Conservation (phyloP, 64 coral and sea anemone species). For the Montipora sp. region DNA sequence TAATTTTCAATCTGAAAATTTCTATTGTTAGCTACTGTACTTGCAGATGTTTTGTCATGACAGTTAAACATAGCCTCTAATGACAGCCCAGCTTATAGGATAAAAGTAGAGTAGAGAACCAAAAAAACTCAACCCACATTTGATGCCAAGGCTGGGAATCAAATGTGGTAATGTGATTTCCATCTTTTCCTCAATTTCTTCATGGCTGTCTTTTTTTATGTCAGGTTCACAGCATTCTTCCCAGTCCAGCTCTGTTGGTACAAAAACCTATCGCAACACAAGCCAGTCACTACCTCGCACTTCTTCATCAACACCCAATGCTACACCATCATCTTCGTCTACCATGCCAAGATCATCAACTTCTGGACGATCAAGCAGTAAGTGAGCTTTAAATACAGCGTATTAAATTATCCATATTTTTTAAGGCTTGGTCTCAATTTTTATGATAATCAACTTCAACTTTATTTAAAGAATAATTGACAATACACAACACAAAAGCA, state of each 20-base stretch:
- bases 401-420: too few species aligned
- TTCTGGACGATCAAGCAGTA: constrained; percentile 40
- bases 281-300: constrained; percentile 66
- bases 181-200: background rate
- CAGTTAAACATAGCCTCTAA: too few species aligned
- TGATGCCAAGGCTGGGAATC: too few species aligned
- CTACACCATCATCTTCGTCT: constrained; percentile 21
- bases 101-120: background rate
- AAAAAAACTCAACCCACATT: too few species aligned
- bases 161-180: too few species aligned
- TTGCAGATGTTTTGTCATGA: too few species aligned
- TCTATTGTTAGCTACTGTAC: too few species aligned
- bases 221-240: constrained; percentile 44
- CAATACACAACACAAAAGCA: too few species aligned
- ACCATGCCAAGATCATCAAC: constrained; percentile 48
- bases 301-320: background rate
- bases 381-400: background rate
- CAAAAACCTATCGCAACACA: constrained; percentile 46
- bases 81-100: background rate
- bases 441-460: too few species aligned
- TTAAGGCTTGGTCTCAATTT: too few species aligned
- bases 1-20: too few species aligned
- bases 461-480: too few species aligned
- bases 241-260: constrained; percentile 37
- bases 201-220: background rate